Percentiles rank a stretch among this genome's conserved stretches.
Conservation (phyloP, 64 coral and sea anemone genomes). For the Dendronephthya gigantea region DNA sequence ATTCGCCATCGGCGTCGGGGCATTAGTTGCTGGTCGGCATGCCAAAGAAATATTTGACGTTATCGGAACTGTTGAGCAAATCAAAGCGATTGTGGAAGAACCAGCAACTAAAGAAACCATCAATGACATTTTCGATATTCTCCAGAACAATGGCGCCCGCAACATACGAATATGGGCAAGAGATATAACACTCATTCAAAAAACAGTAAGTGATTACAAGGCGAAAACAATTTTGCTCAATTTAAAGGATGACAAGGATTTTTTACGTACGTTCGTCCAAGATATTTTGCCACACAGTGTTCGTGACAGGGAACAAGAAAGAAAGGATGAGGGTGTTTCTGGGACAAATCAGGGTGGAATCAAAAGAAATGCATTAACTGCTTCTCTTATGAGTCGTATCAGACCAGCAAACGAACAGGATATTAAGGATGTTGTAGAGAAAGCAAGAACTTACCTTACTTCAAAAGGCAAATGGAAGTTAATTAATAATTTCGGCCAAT, state of each 20-base stretch:
- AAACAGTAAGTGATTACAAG: not conserved
- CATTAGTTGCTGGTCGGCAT: too few relatives aligned
- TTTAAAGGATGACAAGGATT: not conserved
- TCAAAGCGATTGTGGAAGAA: not conserved
- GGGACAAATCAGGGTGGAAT: too few relatives aligned
- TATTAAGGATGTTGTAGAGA: not conserved
- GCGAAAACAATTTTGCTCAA: not conserved
- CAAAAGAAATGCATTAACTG: too few relatives aligned
- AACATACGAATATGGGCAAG: constrained; percentile 16
- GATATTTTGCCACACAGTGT: too few relatives aligned
- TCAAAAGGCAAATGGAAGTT: too few relatives aligned
- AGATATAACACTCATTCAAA: not conserved
- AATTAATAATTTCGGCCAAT: too few relatives aligned
- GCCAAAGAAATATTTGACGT: not conserved
- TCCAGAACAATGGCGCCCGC: not conserved
- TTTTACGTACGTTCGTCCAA: too few relatives aligned
- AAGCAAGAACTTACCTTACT: constrained; percentile 10
- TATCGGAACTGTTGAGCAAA: not conserved
- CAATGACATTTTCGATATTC: not conserved
- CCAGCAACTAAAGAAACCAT: not conserved
- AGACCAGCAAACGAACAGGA: too few relatives aligned
- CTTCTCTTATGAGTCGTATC: too few relatives aligned
- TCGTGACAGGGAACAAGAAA: too few relatives aligned
- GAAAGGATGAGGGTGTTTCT: too few relatives aligned
- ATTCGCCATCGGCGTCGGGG: constrained; percentile 24